Percentiles rank a stretch among this genome's conserved stretches.
Evolutionary conservation across 2,797 vertebrate genomes (phyloP).

Genomic region (Anabas testudineus): DNA sequence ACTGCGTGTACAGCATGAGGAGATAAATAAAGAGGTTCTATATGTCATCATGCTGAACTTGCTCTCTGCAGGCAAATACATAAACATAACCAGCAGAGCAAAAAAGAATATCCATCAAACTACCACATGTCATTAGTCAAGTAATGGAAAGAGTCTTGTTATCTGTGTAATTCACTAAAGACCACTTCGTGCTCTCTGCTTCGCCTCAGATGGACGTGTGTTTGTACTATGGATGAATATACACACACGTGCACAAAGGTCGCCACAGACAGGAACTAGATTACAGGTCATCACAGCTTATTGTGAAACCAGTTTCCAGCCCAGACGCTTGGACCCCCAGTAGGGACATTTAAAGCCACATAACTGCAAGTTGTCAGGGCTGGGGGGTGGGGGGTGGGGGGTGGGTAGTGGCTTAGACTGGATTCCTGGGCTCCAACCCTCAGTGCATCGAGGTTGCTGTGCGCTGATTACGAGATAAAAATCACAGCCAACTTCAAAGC

Average conservation of each 20-base stretch:
- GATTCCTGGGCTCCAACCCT: constrained; percentile 11
- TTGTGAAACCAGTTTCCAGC: constrained; percentile 21
- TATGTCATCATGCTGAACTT: not conserved
- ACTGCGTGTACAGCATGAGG: not conserved
- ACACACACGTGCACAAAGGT: no score
- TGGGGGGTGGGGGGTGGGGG: not conserved
- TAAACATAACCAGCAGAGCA: no score
- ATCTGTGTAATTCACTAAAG: no score
- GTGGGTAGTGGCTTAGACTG: not conserved
- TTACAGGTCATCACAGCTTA: constrained; percentile 12
- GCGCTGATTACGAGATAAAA: constrained; percentile 19
- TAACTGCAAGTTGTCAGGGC: constrained; percentile 28
- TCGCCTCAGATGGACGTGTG: no score
- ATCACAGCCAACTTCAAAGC: constrained; percentile 16
- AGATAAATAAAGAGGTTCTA: not conserved
- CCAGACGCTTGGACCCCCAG: not conserved
- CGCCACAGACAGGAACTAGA: constrained; percentile 28
- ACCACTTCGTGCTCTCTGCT: no score
- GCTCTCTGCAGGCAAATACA: no score
- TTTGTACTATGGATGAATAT: no score
- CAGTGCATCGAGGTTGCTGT: not conserved
- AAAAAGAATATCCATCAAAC: no score
- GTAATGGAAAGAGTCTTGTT: no score
- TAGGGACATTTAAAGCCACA: constrained; percentile 29
- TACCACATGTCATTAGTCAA: no score